Evolutionary conservation across 2,888 invertebrate genomes (phyloP), one percentile per base, ranked within the genome.

Genomic region (Rotaria macrura): DNA sequence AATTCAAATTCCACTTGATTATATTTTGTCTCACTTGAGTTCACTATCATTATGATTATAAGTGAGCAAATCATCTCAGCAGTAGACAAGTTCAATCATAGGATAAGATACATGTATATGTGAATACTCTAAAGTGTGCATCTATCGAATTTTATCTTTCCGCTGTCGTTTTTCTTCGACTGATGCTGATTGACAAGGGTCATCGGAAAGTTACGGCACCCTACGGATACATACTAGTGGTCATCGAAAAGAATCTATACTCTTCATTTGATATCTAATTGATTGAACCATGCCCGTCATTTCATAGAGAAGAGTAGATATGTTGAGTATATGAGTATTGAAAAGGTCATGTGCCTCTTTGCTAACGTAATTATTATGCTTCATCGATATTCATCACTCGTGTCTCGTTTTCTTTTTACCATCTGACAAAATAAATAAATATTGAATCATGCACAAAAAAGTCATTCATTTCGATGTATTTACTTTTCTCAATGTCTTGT

Each of bases 191-290:
- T 65, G 65, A 65, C 65, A 65, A 65, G 65, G 65, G 65, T 65
- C 65, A 65, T 65, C 65, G 34, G 17, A 65, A 65, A 10, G 34
- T 20, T 65, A 20, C 34, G 65, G 65, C 65, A 65, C 34, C 65
- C 65, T 65, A 34, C 65, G 6, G 65, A 65, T 65, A 65, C 65
- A 65, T 65, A 65, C 65, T 34, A 65, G 65, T 65, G 17, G 34
- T 34, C 34, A 29, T 29, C 29, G 34, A 34, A 34, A 34, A 65
- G 65, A 65, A 5, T 34, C 65, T 65, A 65, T 65, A 14, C 65
- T 38, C 65, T 65, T 65, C 65, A 65, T 65, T 65, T 65, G 65
- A 65, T 65, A 65, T 65, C 65, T 65, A 65, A 65, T 65, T 65
- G 65, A 65, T 65, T 65, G 65, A 65, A 34, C 34, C 65, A 65